These are phyloP conservation scores for Amphipyra berbera DNA, from an alignment of 2,888 invertebrate species.

Conservation along the genomic window DNA sequence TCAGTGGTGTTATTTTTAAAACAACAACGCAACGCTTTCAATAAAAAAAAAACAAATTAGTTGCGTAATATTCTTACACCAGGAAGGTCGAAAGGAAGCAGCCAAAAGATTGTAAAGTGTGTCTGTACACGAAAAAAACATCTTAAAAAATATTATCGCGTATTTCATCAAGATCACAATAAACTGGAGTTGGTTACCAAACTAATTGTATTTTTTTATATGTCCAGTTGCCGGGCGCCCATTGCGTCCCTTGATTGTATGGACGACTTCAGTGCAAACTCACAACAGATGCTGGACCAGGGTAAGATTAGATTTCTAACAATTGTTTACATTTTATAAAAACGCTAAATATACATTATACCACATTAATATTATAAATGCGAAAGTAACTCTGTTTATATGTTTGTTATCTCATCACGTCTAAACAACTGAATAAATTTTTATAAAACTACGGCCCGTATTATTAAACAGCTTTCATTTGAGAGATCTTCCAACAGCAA, in stretches of 20 bases:
- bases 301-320: slow-evolving; percentile 66
- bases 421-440: too few species aligned
- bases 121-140: slow-evolving; percentile 17
- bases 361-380: too few species aligned
- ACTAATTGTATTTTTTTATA: slow-evolving; percentile 59
- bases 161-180: slow-evolving; percentile 19
- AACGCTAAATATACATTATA: too few species aligned
- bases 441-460: too few species aligned
- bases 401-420: too few species aligned
- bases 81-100: slow-evolving; percentile 29
- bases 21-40: slow-evolving; percentile 42
- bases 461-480: too few species aligned
- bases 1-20: slow-evolving; percentile 49
- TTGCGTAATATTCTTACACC: slow-evolving; percentile 44
- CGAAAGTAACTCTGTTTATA: too few species aligned
- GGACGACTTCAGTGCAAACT: slow-evolving; percentile 96
- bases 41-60: slow-evolving; percentile 37
- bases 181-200: slow-evolving; percentile 13
- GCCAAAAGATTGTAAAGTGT: slow-evolving; percentile 27
- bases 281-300: slow-evolving; percentile 88
- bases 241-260: slow-evolving; percentile 98
- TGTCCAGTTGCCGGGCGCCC: slow-evolving; percentile 95
- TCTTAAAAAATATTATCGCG: slow-evolving; percentile 13
- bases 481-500: too few species aligned
- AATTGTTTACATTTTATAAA: not conserved